These are phyloP conservation scores for Pseudobourletiella spinata DNA, from an alignment of 1,140 invertebrate species.

Conservation along the genomic window DNA sequence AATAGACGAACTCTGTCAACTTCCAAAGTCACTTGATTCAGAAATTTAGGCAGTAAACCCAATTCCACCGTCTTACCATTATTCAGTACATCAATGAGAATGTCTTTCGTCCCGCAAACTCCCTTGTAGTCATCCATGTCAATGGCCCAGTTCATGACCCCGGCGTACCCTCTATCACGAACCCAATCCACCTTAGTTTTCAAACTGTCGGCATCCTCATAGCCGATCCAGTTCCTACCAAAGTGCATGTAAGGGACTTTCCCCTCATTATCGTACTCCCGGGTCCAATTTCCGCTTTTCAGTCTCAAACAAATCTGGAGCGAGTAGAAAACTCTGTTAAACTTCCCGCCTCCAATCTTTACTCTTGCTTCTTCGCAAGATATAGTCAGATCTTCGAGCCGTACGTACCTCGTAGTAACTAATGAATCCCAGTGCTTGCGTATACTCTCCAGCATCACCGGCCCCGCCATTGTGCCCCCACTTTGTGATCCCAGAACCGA, in stretches of 20 bases:
- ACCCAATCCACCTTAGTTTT: conserved; percentile 82
- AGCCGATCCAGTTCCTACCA: conserved; percentile 33
- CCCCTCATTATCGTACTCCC: conserved; percentile 69
- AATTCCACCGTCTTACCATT: too few relatives aligned
- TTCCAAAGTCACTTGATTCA: too few relatives aligned
- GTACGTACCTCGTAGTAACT: conserved; percentile 70
- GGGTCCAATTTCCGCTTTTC: conserved; percentile 58
- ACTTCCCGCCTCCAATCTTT: too few relatives aligned
- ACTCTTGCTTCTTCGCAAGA: too few relatives aligned
- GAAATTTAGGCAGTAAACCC: neutral
- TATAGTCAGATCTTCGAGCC: too few relatives aligned
- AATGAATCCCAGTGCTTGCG: conserved; percentile 71
- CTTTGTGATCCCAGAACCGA: conserved; percentile 77
- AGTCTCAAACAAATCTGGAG: conserved; percentile 66
- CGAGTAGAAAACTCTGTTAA: conserved; percentile 13
- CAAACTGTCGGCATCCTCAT: conserved; percentile 42
- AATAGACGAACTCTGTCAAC: too few relatives aligned
- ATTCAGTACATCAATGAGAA: conserved; percentile 59
- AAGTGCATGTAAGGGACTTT: conserved; percentile 48
- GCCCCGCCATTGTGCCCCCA: conserved; percentile 59
- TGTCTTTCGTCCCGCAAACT: conserved; percentile 61
- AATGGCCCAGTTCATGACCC: conserved; percentile 82
- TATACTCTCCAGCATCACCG: conserved; percentile 71
- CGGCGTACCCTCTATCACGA: conserved; percentile 67
- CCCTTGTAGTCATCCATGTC: conserved; percentile 78